Conservation (phyloP, 2,797 vertebrate species). For the Liasis olivaceus region DNA sequence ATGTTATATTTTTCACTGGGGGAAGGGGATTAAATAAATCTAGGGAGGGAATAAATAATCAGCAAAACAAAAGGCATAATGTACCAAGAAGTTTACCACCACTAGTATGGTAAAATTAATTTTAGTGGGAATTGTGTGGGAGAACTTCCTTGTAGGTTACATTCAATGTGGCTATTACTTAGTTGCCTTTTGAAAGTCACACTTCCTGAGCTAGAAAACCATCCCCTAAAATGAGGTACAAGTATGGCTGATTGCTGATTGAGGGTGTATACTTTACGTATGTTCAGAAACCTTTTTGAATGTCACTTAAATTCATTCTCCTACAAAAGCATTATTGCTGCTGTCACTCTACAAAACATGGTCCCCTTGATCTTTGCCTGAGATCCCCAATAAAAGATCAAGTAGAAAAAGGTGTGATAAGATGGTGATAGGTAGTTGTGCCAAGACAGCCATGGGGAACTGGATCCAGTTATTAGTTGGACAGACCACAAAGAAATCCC, state of each 20-base stretch:
- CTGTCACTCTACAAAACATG: background rate
- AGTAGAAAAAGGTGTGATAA: background rate
- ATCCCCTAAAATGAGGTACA: background rate
- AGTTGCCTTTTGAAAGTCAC: background rate
- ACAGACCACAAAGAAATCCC: background rate
- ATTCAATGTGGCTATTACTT: background rate
- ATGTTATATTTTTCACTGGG: background rate
- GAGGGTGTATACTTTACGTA: background rate
- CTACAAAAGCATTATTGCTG: background rate
- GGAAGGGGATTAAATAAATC: background rate
- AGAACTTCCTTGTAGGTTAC: background rate
- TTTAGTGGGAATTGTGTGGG: background rate
- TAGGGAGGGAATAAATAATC: background rate
- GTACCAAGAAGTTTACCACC: background rate
- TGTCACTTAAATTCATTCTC: background rate
- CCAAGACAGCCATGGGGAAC: background rate
- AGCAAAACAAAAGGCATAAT: background rate
- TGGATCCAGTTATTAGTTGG: background rate
- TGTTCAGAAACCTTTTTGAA: background rate
- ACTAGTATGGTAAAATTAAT: background rate
- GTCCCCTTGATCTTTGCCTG: background rate
- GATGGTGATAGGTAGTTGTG: background rate
- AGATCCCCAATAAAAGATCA: background rate
- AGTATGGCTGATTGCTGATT: background rate
- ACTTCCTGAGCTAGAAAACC: background rate